Conservation (phyloP, 1,140 invertebrate genomes). For the Eufriesea mexicana region DNA sequence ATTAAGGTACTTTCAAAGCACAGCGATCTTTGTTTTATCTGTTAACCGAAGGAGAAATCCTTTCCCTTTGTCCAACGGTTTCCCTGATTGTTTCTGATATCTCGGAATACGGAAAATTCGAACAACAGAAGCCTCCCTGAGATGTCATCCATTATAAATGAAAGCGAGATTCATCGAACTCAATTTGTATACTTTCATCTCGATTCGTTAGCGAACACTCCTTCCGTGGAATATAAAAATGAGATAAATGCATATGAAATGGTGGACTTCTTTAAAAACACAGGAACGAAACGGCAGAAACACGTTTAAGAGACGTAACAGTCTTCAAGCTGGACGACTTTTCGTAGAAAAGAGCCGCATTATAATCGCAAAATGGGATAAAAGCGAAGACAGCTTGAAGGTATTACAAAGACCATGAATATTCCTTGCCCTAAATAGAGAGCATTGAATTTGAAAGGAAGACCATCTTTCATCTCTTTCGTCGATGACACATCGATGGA, state of each 20-base stretch:
- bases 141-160: neutral
- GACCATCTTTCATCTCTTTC: neutral
- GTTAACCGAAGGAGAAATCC: neutral
- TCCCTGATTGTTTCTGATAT: neutral
- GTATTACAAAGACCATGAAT: neutral
- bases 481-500: neutral
- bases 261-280: neutral
- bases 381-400: neutral
- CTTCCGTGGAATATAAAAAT: neutral
- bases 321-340: neutral
- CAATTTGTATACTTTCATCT: neutral
- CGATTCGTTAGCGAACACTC: neutral
- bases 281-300: too few relatives aligned
- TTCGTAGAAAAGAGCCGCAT: neutral
- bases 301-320: neutral
- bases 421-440: neutral
- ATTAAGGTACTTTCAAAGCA: neutral
- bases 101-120: neutral
- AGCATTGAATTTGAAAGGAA: neutral
- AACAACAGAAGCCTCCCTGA: too few relatives aligned
- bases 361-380: neutral
- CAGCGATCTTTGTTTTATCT: neutral
- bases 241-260: neutral
- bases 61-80: neutral
- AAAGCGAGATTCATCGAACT: too few relatives aligned